Evolutionary conservation across 2,113 vertebrate genomes (phyloP).

Genomic region (Gadus macrocephalus): DNA sequence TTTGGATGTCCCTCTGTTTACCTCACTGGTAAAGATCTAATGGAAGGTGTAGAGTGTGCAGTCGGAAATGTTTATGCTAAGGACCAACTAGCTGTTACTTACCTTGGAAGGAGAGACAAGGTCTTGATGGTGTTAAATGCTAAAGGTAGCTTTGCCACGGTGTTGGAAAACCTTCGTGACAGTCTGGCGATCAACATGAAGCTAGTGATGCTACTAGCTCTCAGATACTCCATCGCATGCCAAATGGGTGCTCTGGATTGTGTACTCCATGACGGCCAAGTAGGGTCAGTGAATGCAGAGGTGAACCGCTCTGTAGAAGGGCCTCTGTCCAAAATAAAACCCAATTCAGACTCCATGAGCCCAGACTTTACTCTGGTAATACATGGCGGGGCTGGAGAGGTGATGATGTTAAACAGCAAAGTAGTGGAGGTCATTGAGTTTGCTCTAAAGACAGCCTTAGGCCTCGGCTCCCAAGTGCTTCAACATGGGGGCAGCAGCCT

Average conservation of each 20-base stretch:
- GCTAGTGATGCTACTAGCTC: slow-evolving; percentile 68
- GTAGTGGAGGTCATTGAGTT: slow-evolving; percentile 67
- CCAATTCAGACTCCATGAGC: slow-evolving; percentile 8
- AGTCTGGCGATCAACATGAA: slow-evolving; percentile 61
- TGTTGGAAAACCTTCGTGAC: slow-evolving; percentile 59
- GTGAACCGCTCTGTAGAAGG: slow-evolving; percentile 4
- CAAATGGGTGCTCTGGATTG: slow-evolving; percentile 73
- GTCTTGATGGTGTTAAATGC: slow-evolving; percentile 70
- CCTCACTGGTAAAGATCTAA: slow-evolving; percentile 70
- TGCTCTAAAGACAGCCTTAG: slow-evolving; percentile 67
- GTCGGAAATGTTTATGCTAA: slow-evolving; percentile 76
- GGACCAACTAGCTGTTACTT: slow-evolving; percentile 74
- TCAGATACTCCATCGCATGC: slow-evolving; percentile 66
- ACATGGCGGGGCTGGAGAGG: slow-evolving; percentile 75
- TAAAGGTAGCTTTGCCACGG: slow-evolving; percentile 66
- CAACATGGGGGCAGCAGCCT: slow-evolving; percentile 64
- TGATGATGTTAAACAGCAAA: slow-evolving; percentile 60
- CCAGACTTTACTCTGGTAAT: slow-evolving; percentile 67
- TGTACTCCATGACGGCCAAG: slow-evolving; percentile 49
- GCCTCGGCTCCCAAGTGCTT: slow-evolving; percentile 63
- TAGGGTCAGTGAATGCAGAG: slow-evolving; percentile 36
- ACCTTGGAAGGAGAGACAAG: slow-evolving; percentile 68
- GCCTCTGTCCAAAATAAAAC: slow-evolving; percentile 17
- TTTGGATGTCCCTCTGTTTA: slow-evolving; percentile 76
- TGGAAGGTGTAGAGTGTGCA: slow-evolving; percentile 71